Evolutionary conservation across 2,113 vertebrate species (phyloP).

Genomic region (Scomber scombrus): DNA sequence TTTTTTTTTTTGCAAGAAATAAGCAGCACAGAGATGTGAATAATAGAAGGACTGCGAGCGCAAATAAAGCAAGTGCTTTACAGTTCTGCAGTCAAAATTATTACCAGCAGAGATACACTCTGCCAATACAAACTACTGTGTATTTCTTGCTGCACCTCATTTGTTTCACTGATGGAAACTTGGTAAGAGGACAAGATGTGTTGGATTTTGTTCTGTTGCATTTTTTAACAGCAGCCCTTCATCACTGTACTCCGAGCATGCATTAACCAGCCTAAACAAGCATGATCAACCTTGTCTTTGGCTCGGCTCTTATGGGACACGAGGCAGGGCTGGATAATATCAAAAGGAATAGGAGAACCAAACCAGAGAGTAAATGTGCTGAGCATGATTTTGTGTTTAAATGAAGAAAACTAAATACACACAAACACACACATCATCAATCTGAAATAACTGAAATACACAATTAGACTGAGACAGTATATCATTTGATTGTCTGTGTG

Average conservation of each 20-base stretch:
- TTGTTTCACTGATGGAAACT: slow-evolving; percentile 35
- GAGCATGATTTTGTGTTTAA: no score
- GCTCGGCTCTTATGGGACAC: neutral
- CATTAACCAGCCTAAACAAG: no score
- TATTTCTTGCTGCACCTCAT: slow-evolving; percentile 16
- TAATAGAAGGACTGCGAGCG: slow-evolving; percentile 9
- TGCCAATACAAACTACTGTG: neutral
- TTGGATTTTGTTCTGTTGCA: neutral
- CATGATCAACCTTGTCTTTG: neutral
- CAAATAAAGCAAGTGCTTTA: slow-evolving; percentile 15
- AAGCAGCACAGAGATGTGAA: slow-evolving; percentile 12
- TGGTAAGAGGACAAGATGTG: neutral
- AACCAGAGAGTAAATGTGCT: no score
- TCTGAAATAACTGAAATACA: no score
- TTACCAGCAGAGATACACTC: neutral
- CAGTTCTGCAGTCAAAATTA: slow-evolving; percentile 10
- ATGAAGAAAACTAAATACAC: no score
- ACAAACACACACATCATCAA: no score
- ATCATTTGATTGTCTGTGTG: no score
- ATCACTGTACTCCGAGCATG: neutral
- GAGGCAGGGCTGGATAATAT: no score
- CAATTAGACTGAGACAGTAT: no score
- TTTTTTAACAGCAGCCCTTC: neutral
- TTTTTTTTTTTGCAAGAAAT: slow-evolving; percentile 10
- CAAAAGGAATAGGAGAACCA: no score